These are phyloP conservation scores for Cyprinodon tularosa DNA, from an alignment of 2,113 vertebrate species.

Conservation along the genomic window DNA sequence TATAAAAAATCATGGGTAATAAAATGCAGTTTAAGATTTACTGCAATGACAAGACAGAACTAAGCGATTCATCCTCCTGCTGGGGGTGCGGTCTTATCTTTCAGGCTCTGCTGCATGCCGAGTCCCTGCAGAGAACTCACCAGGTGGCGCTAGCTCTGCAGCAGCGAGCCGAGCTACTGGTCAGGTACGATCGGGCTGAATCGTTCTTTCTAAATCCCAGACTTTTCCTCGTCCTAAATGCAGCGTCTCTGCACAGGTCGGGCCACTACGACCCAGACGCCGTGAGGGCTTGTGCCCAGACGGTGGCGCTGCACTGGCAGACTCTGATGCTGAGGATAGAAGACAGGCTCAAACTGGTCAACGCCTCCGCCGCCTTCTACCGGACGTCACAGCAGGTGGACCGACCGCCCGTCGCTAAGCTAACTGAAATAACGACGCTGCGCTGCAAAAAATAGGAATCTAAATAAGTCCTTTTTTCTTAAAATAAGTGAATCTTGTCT, in stretches of 20 bases:
- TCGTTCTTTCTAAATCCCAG: not conserved
- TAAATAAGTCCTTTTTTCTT: too few species aligned
- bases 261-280: constrained; percentile 95
- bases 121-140: constrained; percentile 98
- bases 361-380: constrained; percentile 97
- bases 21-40: not conserved
- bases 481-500: too few species aligned
- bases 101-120: constrained; percentile 96
- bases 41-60: not conserved
- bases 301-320: constrained; percentile 98
- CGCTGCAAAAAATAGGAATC: too few species aligned
- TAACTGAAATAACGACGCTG: too few species aligned
- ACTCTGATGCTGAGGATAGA: constrained; percentile 98
- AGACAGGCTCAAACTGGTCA: constrained; percentile 96
- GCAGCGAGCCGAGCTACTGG: constrained; percentile 94
- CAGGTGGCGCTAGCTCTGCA: constrained; percentile 98
- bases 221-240: too few species aligned
- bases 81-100: not conserved
- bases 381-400: constrained; percentile 96
- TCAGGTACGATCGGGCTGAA: constrained; percentile 77
- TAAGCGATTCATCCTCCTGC: not conserved
- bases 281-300: constrained; percentile 94
- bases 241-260: constrained; percentile 72
- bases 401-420: too few species aligned
- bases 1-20: not conserved